Conservation (phyloP, 1,140 invertebrate species). For the Drosophila elegans region DNA sequence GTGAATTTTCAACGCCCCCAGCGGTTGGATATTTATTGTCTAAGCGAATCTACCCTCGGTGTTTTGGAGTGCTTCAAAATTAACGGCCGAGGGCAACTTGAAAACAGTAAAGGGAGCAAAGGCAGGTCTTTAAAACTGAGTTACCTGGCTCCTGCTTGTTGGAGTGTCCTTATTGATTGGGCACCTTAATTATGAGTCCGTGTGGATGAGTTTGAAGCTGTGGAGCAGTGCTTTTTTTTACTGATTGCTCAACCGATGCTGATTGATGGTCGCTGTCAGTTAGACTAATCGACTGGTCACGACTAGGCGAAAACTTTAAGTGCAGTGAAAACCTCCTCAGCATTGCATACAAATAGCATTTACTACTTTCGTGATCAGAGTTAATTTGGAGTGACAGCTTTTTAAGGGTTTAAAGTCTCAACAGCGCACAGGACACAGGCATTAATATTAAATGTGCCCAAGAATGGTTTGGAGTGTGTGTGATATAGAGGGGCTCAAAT, state of each 20-base stretch:
- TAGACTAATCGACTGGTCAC: conserved; percentile 22
- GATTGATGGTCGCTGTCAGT: conserved; percentile 55
- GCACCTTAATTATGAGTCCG: conserved; percentile 36
- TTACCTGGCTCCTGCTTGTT: conserved; percentile 14
- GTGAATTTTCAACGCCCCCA: conserved; percentile 34
- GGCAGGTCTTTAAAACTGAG: conserved; percentile 42
- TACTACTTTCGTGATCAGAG: conserved; percentile 25
- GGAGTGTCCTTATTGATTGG: conserved; percentile 25
- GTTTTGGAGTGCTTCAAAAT: conserved; percentile 45
- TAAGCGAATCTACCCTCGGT: conserved; percentile 46
- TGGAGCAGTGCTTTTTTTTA: conserved; percentile 53
- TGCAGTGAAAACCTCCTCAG: background rate
- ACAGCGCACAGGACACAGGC: background rate
- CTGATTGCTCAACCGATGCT: conserved; percentile 62
- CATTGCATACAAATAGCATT: conserved; percentile 49
- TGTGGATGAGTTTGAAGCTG: conserved; percentile 29
- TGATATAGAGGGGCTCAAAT: conserved; percentile 18
- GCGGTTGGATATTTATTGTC: conserved; percentile 57
- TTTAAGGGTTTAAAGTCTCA: background rate
- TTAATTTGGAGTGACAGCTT: conserved; percentile 14
- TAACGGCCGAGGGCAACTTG: conserved; percentile 54
- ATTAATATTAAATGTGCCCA: conserved; percentile 41
- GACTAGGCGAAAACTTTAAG: background rate
- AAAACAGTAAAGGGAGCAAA: conserved; percentile 39
- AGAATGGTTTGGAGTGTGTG: conserved; percentile 6